Percentiles rank a stretch among this genome's conserved stretches.
Conservation (phyloP, 2,113 vertebrate genomes). For the Opisthocomus hoazin region DNA sequence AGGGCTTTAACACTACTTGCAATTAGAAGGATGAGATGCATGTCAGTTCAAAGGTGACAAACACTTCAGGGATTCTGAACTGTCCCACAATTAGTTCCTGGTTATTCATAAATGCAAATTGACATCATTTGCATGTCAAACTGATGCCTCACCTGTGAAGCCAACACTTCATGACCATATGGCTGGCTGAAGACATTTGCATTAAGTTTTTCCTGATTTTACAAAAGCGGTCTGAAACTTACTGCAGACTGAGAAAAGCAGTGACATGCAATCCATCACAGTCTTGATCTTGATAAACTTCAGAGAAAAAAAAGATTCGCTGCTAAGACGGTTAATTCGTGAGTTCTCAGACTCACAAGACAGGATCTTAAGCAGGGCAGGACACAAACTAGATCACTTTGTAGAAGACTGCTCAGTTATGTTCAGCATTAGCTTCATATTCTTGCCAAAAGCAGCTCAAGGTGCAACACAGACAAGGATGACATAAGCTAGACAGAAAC, state of each 20-base stretch:
- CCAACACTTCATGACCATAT: not conserved
- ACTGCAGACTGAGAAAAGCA: not conserved
- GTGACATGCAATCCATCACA: not conserved
- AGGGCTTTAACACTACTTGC: not conserved
- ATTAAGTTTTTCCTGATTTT: not conserved
- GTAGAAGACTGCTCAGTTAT: not conserved
- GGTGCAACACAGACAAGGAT: not conserved
- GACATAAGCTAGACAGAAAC: not conserved
- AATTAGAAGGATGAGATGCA: not conserved
- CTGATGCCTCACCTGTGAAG: not conserved
- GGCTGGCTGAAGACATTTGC: not conserved
- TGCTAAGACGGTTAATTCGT: not conserved
- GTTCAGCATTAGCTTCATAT: not conserved
- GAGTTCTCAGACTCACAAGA: not conserved
- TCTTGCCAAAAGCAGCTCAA: not conserved
- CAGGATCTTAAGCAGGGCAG: not conserved
- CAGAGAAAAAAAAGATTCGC: not conserved
- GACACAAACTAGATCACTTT: not conserved
- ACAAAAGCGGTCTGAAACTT: not conserved
- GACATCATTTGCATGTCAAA: not conserved
- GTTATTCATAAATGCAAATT: not conserved
- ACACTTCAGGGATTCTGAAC: not conserved
- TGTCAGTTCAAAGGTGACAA: not conserved
- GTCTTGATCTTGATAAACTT: not conserved
- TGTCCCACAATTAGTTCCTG: not conserved